Evolutionary conservation across 2,888 invertebrate species (phyloP).

Genomic region (Globia sparganii): DNA sequence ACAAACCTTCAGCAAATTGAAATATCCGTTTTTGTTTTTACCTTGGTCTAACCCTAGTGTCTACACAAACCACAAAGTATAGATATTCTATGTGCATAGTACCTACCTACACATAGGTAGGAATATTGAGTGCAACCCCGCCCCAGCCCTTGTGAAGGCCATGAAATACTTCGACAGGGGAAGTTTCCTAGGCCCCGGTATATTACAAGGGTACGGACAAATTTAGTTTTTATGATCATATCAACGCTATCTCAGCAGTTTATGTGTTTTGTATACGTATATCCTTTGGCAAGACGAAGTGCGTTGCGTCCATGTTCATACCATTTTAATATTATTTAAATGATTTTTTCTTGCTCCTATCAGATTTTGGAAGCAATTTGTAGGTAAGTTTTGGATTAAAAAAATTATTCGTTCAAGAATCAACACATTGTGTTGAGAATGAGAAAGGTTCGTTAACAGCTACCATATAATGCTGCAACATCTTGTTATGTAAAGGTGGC

Average conservation of each 20-base stretch:
- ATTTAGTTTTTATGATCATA: slow-evolving; percentile 72
- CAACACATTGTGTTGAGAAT: background rate
- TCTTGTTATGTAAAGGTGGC: background rate
- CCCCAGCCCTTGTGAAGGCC: slow-evolving; percentile 68
- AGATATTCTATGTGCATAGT: slow-evolving; percentile 11
- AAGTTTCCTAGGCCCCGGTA: slow-evolving; percentile 63
- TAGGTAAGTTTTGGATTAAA: background rate
- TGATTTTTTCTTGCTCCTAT: background rate
- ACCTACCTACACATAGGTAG: slow-evolving; percentile 33
- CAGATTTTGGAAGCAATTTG: background rate
- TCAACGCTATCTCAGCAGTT: slow-evolving; percentile 67
- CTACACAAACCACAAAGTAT: slow-evolving; percentile 24
- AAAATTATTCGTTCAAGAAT: background rate
- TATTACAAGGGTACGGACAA: slow-evolving; percentile 70
- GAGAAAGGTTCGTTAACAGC: background rate
- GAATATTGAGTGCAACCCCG: slow-evolving; percentile 65
- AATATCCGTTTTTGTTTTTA: slow-evolving; percentile 4
- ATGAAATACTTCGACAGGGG: slow-evolving; percentile 64
- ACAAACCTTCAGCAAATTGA: background rate
- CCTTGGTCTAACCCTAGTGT: slow-evolving; percentile 1
- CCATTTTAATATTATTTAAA: slow-evolving; percentile 40
- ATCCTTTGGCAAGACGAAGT: slow-evolving; percentile 25
- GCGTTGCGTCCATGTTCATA: slow-evolving; percentile 19
- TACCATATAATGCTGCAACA: background rate
- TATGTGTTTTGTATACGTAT: slow-evolving; percentile 52